phyloP scores from a whole-genome alignment of 92 coral and sea anemone species.

The Palythoa grandiflora region DNA sequence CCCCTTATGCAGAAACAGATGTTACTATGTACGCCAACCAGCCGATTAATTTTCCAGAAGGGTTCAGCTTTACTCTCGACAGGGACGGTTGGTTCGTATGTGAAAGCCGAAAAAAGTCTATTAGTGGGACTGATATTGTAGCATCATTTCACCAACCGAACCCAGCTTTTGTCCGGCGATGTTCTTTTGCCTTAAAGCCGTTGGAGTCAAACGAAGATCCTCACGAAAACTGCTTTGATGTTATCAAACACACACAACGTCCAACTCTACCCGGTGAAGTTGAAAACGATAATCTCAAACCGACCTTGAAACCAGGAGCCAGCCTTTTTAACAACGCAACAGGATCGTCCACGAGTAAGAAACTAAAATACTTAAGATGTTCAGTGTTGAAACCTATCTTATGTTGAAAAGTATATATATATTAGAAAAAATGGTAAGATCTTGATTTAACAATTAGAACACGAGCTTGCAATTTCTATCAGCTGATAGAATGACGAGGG shows the following conservation, averaged over 20 bases:
- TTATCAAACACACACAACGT: slow-evolving; percentile 20
- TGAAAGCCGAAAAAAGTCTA: neutral
- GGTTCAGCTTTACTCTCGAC: slow-evolving; percentile 25
- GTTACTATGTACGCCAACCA: slow-evolving; percentile 39
- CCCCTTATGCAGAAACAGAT: neutral
- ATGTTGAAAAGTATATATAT: too few species aligned
- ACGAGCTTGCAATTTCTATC: too few species aligned
- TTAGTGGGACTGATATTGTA: slow-evolving; percentile 10
- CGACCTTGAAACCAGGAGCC: slow-evolving; percentile 1
- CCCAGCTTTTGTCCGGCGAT: neutral
- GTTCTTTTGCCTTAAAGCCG: slow-evolving; percentile 37
- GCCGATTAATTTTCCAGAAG: slow-evolving; percentile 34
- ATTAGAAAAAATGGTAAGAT: too few species aligned
- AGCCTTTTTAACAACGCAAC: neutral
- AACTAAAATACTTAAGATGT: neutral
- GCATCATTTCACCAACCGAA: slow-evolving; percentile 6
- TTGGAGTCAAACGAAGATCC: slow-evolving; percentile 30
- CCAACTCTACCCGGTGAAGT: slow-evolving; percentile 31
- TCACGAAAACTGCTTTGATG: slow-evolving; percentile 38
- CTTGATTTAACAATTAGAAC: too few species aligned
- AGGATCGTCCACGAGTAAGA: neutral
- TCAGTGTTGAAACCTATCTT: too few species aligned
- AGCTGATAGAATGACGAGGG: too few species aligned
- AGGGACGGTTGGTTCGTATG: slow-evolving; percentile 36
- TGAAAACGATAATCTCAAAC: neutral